Conservation (phyloP, 1,140 invertebrate genomes). For the Tetranychus cinnabarinus region DNA sequence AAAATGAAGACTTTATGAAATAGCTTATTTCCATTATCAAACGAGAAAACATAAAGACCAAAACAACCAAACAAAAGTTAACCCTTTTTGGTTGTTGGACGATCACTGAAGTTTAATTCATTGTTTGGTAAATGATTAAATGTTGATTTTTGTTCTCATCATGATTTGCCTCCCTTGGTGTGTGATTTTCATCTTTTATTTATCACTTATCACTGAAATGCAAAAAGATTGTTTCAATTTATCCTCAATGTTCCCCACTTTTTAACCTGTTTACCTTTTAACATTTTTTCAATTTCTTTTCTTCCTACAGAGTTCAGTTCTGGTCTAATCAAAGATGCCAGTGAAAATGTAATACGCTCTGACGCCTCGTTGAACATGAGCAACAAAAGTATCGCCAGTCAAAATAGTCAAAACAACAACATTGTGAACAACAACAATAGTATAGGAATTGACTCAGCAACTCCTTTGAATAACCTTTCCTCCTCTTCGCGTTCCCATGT, state of each 20-base stretch:
- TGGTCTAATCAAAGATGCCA: neutral
- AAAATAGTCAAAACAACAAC: neutral
- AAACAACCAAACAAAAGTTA: too few species aligned
- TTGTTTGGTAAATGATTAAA: neutral
- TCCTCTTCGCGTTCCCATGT: neutral
- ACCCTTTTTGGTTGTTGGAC: neutral
- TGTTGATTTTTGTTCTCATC: neutral
- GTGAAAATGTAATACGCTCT: neutral
- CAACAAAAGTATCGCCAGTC: neutral
- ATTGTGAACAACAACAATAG: neutral
- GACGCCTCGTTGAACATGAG: neutral
- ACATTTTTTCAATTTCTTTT: neutral
- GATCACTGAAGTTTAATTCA: neutral
- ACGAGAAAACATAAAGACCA: too few species aligned
- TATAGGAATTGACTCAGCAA: neutral
- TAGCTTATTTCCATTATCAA: too few species aligned
- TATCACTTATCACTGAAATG: neutral
- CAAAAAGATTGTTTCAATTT: neutral
- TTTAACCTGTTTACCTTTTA: neutral
- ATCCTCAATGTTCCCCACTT: neutral
- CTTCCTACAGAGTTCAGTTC: too few species aligned
- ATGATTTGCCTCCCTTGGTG: neutral
- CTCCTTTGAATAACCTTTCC: neutral
- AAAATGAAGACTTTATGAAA: too few species aligned
- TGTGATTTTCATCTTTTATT: neutral